Evolutionary conservation across 1,140 invertebrate genomes (phyloP), one percentile per base, ranked within the genome.

Genomic region (Euura lappo): DNA sequence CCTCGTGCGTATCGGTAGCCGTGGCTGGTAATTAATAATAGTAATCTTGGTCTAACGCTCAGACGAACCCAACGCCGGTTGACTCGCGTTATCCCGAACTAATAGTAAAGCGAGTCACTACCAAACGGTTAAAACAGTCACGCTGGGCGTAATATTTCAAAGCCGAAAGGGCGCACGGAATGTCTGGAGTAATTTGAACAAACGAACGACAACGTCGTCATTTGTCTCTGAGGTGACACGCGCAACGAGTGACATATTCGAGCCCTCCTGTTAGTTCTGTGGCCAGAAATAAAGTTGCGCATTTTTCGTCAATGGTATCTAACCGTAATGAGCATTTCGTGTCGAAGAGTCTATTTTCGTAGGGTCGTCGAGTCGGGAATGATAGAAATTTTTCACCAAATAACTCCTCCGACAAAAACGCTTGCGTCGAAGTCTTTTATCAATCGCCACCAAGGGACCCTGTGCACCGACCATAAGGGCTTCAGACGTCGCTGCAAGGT

Each of bases 151-250:
- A 82, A 84, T 85, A 85, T 85, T 85, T 84, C 84, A 84, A 83
- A 79, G 76, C 46, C 7, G 67, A 47, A 67, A 78, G 73, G 75
- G 76, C 71, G 69, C 72, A 71, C 66, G 79, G 80, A 83, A 82
- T 86, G 81, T 80, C 76, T 74, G 75, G 76, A 85, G 85, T 85
- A 86, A 87, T 87, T 87, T 87, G 82, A 86, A 86, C 85, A 84
- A 85, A 84, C 83, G 81, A 77, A 83, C 79, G 85, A 86, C 86
- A 86, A 86, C 84, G 81, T 83, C 82, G 51, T 87, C 85, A 86
- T 88, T 86, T 87, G 86, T 88, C 86, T 86, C 78, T 77, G 71
- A 71, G 73, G 79, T 84, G 81, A 83, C 80, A 77, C 79, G 65
- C 74, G 74, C 78, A 80, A 81, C 77, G 81, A 85, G 80, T 81